Evolutionary conservation across 2,888 invertebrate species (phyloP).

Genomic region (Phragmatobia fuliginosa): DNA sequence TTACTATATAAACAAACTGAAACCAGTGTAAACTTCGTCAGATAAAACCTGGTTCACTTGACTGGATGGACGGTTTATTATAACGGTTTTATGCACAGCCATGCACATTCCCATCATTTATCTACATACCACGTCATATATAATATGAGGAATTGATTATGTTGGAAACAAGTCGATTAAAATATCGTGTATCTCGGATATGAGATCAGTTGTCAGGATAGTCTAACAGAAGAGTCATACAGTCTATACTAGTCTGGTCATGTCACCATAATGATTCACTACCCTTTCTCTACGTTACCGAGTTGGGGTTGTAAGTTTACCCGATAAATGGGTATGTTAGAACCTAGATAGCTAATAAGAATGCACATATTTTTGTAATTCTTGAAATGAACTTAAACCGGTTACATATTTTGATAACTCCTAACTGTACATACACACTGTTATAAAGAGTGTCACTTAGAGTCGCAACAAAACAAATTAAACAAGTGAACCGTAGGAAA

Average conservation of each 20-base stretch:
- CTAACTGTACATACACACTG: neutral
- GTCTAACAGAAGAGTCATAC: no score
- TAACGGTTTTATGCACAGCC: neutral
- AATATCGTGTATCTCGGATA: neutral
- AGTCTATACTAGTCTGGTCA: no score
- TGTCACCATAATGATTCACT: neutral
- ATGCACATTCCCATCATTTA: neutral
- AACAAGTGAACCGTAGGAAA: neutral
- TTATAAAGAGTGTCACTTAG: neutral
- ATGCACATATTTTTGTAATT: neutral
- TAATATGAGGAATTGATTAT: neutral
- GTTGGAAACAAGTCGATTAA: neutral
- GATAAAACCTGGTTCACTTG: slow-evolving; percentile 29
- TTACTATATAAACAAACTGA: slow-evolving; percentile 69
- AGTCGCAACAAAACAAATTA: no score
- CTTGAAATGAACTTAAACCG: neutral
- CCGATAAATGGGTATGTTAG: neutral
- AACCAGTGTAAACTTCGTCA: slow-evolving; percentile 29
- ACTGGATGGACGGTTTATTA: slow-evolving; percentile 17
- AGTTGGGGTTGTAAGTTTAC: neutral
- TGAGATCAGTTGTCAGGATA: neutral
- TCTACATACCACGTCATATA: neutral
- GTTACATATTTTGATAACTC: neutral
- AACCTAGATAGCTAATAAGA: neutral
- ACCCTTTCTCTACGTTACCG: neutral